Conservation (phyloP, 2,888 invertebrate genomes). For the Rosalia funebris region DNA sequence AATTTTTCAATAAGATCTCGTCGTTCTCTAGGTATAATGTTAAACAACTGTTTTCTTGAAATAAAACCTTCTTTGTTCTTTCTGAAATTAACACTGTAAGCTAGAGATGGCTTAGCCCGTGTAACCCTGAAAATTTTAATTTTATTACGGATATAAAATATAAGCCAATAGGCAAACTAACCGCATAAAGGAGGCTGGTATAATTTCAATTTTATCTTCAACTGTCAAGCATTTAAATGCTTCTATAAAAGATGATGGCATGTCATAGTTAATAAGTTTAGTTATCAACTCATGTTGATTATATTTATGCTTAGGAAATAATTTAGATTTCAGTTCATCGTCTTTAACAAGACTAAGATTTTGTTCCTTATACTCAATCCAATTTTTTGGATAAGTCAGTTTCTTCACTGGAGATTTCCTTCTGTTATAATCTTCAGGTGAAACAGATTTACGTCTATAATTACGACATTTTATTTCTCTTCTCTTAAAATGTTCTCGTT, state of each 20-base stretch:
- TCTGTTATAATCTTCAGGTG: constrained; percentile 31
- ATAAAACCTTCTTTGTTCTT: constrained; percentile 46
- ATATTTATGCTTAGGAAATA: constrained; percentile 32
- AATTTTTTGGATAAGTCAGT: constrained; percentile 48
- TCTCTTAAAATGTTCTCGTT: constrained; percentile 28
- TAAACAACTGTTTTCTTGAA: constrained; percentile 48
- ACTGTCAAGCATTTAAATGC: constrained; percentile 45
- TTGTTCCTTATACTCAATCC: constrained; percentile 49
- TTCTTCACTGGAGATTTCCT: constrained; percentile 39
- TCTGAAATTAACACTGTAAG: constrained; percentile 51
- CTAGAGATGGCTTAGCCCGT: constrained; percentile 49
- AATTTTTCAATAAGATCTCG: constrained; percentile 46
- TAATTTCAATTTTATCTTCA: constrained; percentile 45
- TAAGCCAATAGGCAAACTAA: constrained; percentile 33
- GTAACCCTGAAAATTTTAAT: constrained; percentile 52
- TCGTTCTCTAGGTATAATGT: constrained; percentile 46
- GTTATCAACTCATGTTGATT: constrained; percentile 35
- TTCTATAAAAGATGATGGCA: constrained; percentile 50
- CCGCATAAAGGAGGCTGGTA: constrained; percentile 55
- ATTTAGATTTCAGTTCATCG: constrained; percentile 39
- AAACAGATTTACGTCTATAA: constrained; percentile 43
- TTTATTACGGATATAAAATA: not conserved
- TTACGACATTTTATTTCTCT: constrained; percentile 51
- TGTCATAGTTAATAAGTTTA: constrained; percentile 48
- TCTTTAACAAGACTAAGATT: constrained; percentile 39